Evolutionary conservation across 2,113 vertebrate genomes (phyloP).

Genomic region (Sciurus niger): DNA sequence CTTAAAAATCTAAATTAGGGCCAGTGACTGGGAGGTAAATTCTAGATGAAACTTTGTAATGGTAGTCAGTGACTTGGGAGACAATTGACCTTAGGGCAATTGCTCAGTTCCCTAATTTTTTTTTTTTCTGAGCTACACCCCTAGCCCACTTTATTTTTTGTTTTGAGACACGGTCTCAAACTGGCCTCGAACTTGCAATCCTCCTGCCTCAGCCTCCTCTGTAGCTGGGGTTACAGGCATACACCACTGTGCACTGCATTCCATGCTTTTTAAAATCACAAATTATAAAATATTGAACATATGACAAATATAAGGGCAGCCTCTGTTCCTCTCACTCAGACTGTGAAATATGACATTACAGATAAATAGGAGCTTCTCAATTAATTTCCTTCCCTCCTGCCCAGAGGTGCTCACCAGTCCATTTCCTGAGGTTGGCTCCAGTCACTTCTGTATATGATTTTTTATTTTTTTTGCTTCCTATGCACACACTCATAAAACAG

Average conservation of each 20-base stretch:
- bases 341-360: not conserved
- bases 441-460: not conserved
- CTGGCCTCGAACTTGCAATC: too few relatives aligned
- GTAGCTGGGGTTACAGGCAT: too few relatives aligned
- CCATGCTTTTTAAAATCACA: not conserved
- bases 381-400: not conserved
- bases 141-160: too few relatives aligned
- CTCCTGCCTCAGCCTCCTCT: too few relatives aligned
- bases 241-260: too few relatives aligned
- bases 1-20: constrained; percentile 9
- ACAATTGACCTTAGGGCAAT: not conserved
- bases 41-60: constrained; percentile 32
- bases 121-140: too few relatives aligned
- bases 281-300: not conserved
- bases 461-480: not conserved
- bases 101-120: not conserved
- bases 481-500: constrained; percentile 1
- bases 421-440: not conserved
- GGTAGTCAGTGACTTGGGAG: not conserved
- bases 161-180: too few relatives aligned
- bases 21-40: not conserved
- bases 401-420: not conserved
- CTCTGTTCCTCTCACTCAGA: not conserved
- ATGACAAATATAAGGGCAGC: not conserved
- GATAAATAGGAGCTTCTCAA: not conserved